A percentile compares a stretch with the other conserved stretches of the same genome.
These are phyloP conservation scores for Diorhabda carinulata DNA, from an alignment of 1,140 invertebrate genomes.

Conservation along the genomic window DNA sequence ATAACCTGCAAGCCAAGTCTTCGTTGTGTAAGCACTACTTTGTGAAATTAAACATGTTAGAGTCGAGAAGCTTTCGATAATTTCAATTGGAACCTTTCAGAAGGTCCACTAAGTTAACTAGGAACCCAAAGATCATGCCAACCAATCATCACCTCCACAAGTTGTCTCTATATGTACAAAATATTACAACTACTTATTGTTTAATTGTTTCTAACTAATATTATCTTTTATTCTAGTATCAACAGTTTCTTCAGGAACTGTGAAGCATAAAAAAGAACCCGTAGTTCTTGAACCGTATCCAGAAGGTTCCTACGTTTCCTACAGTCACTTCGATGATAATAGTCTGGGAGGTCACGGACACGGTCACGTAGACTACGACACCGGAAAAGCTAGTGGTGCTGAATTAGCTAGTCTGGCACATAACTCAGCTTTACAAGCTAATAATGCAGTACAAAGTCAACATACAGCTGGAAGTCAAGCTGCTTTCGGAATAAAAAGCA, in stretches of 20 bases:
- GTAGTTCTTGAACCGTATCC: slow-evolving; percentile 29
- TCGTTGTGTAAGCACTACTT: no score
- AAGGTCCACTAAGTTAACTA: no score
- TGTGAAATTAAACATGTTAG: no score
- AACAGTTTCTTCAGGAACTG: not conserved
- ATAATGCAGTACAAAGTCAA: slow-evolving; percentile 34
- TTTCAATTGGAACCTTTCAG: no score
- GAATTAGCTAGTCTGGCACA: slow-evolving; percentile 35
- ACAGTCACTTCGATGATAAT: slow-evolving; percentile 15
- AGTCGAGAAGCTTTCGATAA: no score
- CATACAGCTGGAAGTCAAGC: slow-evolving; percentile 37
- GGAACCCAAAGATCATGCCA: not conserved
- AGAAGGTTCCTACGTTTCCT: slow-evolving; percentile 10
- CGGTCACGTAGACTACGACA: slow-evolving; percentile 9
- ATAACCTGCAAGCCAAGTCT: no score
- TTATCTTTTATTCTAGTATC: slow-evolving; percentile 8
- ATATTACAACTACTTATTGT: slow-evolving; percentile 3
- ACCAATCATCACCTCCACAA: not conserved
- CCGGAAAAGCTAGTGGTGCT: slow-evolving; percentile 29
- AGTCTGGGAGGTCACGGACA: not conserved
- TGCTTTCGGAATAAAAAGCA: slow-evolving; percentile 35
- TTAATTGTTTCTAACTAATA: slow-evolving; percentile 13
- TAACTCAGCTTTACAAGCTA: slow-evolving; percentile 35
- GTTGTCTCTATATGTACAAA: not conserved
- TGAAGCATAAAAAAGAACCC: slow-evolving; percentile 9